Base-by-base conservation (phyloP, 1,140 invertebrate genomes). In the Plodia interpunctella region DNA sequence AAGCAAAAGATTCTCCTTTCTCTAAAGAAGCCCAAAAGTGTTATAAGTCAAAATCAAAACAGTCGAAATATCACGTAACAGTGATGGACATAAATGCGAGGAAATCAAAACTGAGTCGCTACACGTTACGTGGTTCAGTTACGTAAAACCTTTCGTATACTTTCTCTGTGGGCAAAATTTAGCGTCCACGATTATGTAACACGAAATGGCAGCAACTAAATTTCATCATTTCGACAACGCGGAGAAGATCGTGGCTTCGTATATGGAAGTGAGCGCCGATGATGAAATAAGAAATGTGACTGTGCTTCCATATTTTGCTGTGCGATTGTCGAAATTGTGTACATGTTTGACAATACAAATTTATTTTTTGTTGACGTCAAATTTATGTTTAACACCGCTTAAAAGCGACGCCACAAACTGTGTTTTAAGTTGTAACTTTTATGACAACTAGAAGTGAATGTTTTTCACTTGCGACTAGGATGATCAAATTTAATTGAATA, bases 91-190 rank as follows among this genome's bases (percentile, higher is more conserved):
- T 44, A 83, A 88, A 88, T 84, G 82, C 71, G 78, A 87, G 83
- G 84, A 87, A 89, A 89, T 87, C 83, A 87, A 89, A 87, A 85
- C 81, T 68, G 69, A 84, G 73, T 76, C 76, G 80, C 70, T 80
- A 74, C 76, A 76, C 68, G 83, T 87, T 87, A 89, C 87, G 87
- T 89, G 59, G 66, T 57, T 57, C 44, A 17, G 49, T 89, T 89
- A 87, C 82, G 78, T 89, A 89, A 87, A 80, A 65, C 83, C 87
- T 89, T 89, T 89, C 87, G 87, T 80, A 81, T 83, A 87, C 87
- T 89, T 89, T 89, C 87, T 87, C 87, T 85, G 87, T 80, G 84
- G 83, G 80, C 87, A 89, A 89, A 89, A 87, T 89, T 89, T 87
- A 87, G 84, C 82, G 83, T 80, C 74, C 76, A 75, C 66, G 49